Evolutionary conservation across 2,888 invertebrate genomes (phyloP).

Genomic region (Apamea anceps): DNA sequence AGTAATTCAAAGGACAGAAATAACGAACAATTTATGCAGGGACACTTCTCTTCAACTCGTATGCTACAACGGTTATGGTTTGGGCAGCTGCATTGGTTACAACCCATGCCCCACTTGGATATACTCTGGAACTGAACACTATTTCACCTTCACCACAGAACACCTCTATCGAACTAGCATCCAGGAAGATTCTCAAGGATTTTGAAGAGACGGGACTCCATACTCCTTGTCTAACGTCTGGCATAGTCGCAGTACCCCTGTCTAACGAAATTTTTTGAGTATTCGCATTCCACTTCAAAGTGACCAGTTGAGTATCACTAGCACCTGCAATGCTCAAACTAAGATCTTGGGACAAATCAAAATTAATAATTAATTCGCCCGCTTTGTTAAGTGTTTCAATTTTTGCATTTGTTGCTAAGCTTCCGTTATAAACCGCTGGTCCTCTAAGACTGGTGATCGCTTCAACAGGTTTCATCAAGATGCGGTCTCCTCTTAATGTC

Average conservation of each 20-base stretch:
- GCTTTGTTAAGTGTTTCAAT: slow-evolving; percentile 70
- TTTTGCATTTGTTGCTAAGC: slow-evolving; percentile 48
- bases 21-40: slow-evolving; percentile 64
- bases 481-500: slow-evolving; percentile 71
- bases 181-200: slow-evolving; percentile 81
- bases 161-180: slow-evolving; percentile 84
- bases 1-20: background rate
- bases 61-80: slow-evolving; percentile 73
- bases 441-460: slow-evolving; percentile 75
- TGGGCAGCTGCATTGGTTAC: slow-evolving; percentile 78
- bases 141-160: slow-evolving; percentile 87
- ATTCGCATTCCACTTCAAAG: slow-evolving; percentile 75
- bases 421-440: slow-evolving; percentile 59
- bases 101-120: slow-evolving; percentile 81
- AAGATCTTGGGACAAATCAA: slow-evolving; percentile 72
- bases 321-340: slow-evolving; percentile 76
- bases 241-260: slow-evolving; percentile 69
- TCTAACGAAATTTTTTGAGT: slow-evolving; percentile 76
- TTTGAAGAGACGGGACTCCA: slow-evolving; percentile 76
- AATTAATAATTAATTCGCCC: slow-evolving; percentile 78
- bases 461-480: slow-evolving; percentile 80
- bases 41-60: slow-evolving; percentile 77
- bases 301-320: slow-evolving; percentile 73
- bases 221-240: slow-evolving; percentile 78
- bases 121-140: slow-evolving; percentile 83